These are phyloP conservation scores for Chiroxiphia lanceolata DNA, from an alignment of 2,797 vertebrate species.

Conservation along the genomic window DNA sequence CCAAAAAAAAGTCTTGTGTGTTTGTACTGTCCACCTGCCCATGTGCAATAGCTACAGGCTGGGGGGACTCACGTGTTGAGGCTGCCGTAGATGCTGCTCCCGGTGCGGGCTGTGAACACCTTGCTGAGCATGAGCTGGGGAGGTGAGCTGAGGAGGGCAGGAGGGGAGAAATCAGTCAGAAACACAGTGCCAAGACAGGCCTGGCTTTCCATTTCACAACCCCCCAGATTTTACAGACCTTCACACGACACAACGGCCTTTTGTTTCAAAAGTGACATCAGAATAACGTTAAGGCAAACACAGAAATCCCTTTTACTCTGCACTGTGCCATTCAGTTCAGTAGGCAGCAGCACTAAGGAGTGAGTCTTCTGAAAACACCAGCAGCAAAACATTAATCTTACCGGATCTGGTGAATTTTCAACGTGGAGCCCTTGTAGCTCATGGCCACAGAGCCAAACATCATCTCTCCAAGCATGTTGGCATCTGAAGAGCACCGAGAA, in stretches of 20 bases:
- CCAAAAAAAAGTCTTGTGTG: not conserved
- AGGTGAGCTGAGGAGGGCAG: slow-evolving; percentile 83
- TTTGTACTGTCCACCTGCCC: not conserved
- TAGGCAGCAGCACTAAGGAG: not conserved
- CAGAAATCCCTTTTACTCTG: not conserved
- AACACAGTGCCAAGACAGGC: not conserved
- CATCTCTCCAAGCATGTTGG: slow-evolving; percentile 98
- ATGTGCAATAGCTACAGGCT: not conserved
- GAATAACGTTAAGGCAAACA: not conserved
- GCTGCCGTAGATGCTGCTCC: slow-evolving; percentile 94
- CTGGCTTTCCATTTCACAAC: not conserved
- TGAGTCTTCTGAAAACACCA: not conserved
- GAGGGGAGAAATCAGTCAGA: not conserved
- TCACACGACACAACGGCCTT: not conserved
- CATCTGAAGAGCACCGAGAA: slow-evolving; percentile 91
- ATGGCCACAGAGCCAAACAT: slow-evolving; percentile 99
- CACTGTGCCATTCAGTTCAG: not conserved
- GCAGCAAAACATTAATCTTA: slow-evolving; percentile 62
- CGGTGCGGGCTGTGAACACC: slow-evolving; percentile 96
- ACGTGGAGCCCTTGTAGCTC: slow-evolving; percentile 98
- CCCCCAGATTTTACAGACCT: not conserved
- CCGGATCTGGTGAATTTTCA: slow-evolving; percentile 99
- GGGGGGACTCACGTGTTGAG: slow-evolving; percentile 91
- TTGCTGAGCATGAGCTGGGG: slow-evolving; percentile 99
- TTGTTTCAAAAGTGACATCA: not conserved